A percentile compares a stretch with the other conserved stretches of the same genome.
Conservation (phyloP, 1,140 invertebrate species). For the Eurosta solidaginis region DNA sequence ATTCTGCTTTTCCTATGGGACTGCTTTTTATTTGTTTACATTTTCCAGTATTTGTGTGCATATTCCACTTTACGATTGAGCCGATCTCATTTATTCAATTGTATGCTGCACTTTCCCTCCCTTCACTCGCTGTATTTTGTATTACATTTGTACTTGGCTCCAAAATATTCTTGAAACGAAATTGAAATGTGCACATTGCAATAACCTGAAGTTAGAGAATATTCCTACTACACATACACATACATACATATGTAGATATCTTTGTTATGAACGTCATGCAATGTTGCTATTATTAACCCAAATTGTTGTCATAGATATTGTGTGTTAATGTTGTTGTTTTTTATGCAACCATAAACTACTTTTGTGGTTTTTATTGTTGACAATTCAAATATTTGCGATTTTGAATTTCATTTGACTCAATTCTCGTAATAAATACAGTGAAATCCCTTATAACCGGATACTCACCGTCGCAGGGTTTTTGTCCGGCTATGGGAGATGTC, state of each 20-base stretch:
- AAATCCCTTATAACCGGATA: too few species aligned
- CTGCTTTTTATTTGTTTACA: not conserved
- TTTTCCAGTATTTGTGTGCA: conserved; percentile 18
- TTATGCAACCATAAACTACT: not conserved
- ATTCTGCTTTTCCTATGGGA: not conserved
- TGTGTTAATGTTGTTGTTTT: not conserved
- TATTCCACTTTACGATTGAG: conserved; percentile 7
- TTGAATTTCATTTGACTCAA: conserved; percentile 23
- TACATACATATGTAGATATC: too few species aligned
- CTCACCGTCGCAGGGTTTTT: too few species aligned
- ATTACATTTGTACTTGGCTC: not conserved
- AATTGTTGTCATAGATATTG: conserved; percentile 6
- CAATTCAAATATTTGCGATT: not conserved
- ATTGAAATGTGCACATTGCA: not conserved
- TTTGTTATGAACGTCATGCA: not conserved
- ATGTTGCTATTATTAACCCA: conserved; percentile 1
- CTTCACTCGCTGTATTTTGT: not conserved
- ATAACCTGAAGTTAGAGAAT: conserved; percentile 13
- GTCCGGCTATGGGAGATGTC: too few species aligned
- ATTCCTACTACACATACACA: too few species aligned
- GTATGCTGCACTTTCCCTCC: not conserved
- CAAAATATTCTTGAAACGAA: not conserved
- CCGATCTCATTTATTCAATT: conserved; percentile 2
- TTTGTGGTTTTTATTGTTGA: not conserved
- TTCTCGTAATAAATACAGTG: not conserved